A percentile compares a stretch with the other conserved stretches of the same genome.
phyloP scores from a whole-genome alignment of 1,140 invertebrate genomes.

The Solen grandis region DNA sequence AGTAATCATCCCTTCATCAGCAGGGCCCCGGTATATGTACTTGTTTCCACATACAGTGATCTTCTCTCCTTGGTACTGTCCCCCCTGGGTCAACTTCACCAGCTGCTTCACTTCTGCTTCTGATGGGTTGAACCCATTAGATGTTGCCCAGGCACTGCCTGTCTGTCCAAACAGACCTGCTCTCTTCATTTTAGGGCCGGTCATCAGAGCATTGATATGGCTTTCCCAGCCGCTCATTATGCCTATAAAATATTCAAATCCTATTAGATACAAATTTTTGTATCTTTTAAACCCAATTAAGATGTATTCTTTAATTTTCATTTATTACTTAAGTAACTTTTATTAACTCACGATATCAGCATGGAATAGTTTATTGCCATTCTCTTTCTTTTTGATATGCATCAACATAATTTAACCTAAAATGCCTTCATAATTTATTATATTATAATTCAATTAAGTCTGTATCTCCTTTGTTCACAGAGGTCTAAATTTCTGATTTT shows the following conservation, averaged over 20 bases:
- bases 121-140: constrained; percentile 19
- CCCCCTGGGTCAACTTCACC: constrained; percentile 31
- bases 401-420: too few relatives aligned
- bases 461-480: too few relatives aligned
- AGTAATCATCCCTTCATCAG: constrained; percentile 42
- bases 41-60: constrained; percentile 38
- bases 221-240: constrained; percentile 32
- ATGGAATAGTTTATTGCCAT: too few relatives aligned
- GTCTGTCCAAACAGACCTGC: constrained; percentile 38
- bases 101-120: constrained; percentile 16
- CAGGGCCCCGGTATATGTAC: constrained; percentile 47
- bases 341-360: too few relatives aligned
- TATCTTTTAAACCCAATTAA: too few relatives aligned
- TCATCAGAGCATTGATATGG: constrained; percentile 36
- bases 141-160: constrained; percentile 39
- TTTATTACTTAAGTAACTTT: too few relatives aligned
- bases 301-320: too few relatives aligned
- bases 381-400: too few relatives aligned
- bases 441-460: too few relatives aligned
- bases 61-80: constrained; percentile 27
- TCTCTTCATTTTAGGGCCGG: constrained; percentile 27
- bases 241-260: neutral
- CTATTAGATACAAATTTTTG: too few relatives aligned
- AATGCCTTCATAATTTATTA: too few relatives aligned
- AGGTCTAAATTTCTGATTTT: too few relatives aligned